phyloP scores from a whole-genome alignment of 2,888 invertebrate genomes.

The Platerodrilus igneus region DNA sequence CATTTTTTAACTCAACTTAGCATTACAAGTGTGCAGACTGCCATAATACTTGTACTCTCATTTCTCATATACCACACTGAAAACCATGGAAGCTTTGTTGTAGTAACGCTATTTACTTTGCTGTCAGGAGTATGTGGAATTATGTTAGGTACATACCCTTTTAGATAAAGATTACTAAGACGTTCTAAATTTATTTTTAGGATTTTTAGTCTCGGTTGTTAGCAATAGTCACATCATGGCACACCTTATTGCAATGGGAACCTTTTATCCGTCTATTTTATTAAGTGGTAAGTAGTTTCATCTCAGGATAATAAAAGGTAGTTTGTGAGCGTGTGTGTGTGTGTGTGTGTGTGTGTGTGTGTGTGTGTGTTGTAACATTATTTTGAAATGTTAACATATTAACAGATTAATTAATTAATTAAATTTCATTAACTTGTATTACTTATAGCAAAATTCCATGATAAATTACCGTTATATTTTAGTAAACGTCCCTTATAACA shows the following conservation, averaged over 20 bases:
- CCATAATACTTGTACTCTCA: conserved; percentile 57
- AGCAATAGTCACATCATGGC: conserved; percentile 75
- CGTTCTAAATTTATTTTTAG: too few species aligned
- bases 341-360: too few species aligned
- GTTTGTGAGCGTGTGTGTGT: too few species aligned
- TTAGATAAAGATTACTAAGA: too few species aligned
- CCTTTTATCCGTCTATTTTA: conserved; percentile 85
- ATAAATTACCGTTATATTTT: too few species aligned
- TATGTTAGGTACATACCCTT: conserved; percentile 39
- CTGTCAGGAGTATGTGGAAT: conserved; percentile 78
- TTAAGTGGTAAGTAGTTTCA: conserved; percentile 68
- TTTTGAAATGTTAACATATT: too few species aligned
- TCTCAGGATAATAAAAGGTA: too few species aligned
- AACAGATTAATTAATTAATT: too few species aligned
- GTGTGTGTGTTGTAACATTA: too few species aligned
- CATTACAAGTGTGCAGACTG: conserved; percentile 67
- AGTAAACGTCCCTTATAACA: too few species aligned
- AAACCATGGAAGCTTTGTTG: conserved; percentile 57
- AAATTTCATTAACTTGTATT: too few species aligned
- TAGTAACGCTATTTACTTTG: conserved; percentile 62
- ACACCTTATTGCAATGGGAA: conserved; percentile 81
- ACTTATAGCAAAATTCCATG: too few species aligned
- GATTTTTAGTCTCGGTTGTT: conserved; percentile 76
- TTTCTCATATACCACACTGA: conserved; percentile 60
- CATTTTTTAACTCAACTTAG: conserved; percentile 74